Evolutionary conservation across 2,797 vertebrate species (phyloP).

Genomic region (Rachycentron canadum): DNA sequence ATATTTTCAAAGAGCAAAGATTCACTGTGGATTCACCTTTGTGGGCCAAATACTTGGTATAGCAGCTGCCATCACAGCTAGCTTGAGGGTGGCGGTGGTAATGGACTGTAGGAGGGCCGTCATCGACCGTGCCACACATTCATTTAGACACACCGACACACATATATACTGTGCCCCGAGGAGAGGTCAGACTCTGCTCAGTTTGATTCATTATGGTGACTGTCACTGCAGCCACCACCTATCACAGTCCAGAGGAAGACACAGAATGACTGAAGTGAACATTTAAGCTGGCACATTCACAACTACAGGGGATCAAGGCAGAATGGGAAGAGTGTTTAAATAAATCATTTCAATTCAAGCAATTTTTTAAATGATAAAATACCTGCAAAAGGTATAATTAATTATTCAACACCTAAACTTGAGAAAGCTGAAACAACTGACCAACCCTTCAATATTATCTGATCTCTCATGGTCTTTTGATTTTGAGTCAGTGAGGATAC

Average conservation of each 20-base stretch:
- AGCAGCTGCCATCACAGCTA: slow-evolving; percentile 28
- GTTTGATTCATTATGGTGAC: slow-evolving; percentile 59
- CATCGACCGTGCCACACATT: slow-evolving; percentile 60
- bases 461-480: not conserved
- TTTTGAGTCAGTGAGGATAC: not conserved
- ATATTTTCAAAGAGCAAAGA: not conserved
- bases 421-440: not conserved
- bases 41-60: not conserved
- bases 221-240: slow-evolving; percentile 27
- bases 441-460: not conserved
- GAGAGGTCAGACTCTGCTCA: slow-evolving; percentile 61
- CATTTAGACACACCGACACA: slow-evolving; percentile 32
- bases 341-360: too few species aligned
- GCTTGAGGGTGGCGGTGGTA: slow-evolving; percentile 55
- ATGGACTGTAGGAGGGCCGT: slow-evolving; percentile 67
- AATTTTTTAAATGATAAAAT: not conserved
- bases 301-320: not conserved
- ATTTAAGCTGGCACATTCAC: slow-evolving; percentile 37
- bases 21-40: not conserved
- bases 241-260: slow-evolving; percentile 33
- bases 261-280: slow-evolving; percentile 62
- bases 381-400: not conserved
- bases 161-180: slow-evolving; percentile 29
- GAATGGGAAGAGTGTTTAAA: not conserved
- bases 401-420: not conserved